A percentile compares a stretch with the other conserved stretches of the same genome.
Conservation (phyloP, 2,113 vertebrate genomes). For the Megalops atlanticus region DNA sequence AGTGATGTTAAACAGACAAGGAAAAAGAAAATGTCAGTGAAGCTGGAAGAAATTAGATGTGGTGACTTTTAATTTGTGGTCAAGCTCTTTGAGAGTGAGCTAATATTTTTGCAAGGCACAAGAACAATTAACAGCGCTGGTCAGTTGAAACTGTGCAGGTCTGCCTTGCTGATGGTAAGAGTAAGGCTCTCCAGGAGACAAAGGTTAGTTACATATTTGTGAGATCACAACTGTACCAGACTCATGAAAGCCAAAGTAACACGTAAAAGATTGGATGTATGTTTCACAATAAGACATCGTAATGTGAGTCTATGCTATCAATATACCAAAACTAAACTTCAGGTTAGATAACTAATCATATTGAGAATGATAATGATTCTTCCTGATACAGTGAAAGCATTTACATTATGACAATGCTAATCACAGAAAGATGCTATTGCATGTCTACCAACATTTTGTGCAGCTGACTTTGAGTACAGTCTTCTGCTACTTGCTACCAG, state of each 20-base stretch:
- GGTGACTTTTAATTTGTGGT: background rate
- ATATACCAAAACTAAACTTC: background rate
- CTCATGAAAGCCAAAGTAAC: background rate
- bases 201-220: background rate
- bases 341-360: background rate
- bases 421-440: too few relatives aligned
- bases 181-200: background rate
- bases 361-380: background rate
- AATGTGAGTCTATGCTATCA: background rate
- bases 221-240: background rate
- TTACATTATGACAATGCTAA: too few relatives aligned
- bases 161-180: background rate
- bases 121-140: too few relatives aligned
- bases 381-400: background rate
- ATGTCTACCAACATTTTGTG: too few relatives aligned
- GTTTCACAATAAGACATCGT: background rate
- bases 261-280: background rate
- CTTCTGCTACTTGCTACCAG: background rate
- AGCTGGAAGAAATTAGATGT: conserved; percentile 7
- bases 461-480: background rate
- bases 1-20: background rate
- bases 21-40: background rate
- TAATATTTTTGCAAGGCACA: background rate
- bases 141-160: background rate
- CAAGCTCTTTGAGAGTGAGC: background rate